A percentile compares a stretch with the other conserved stretches of the same genome.
These are phyloP conservation scores for Zaprionus ghesquierei DNA, from an alignment of 1,140 invertebrate species.

Conservation along the genomic window DNA sequence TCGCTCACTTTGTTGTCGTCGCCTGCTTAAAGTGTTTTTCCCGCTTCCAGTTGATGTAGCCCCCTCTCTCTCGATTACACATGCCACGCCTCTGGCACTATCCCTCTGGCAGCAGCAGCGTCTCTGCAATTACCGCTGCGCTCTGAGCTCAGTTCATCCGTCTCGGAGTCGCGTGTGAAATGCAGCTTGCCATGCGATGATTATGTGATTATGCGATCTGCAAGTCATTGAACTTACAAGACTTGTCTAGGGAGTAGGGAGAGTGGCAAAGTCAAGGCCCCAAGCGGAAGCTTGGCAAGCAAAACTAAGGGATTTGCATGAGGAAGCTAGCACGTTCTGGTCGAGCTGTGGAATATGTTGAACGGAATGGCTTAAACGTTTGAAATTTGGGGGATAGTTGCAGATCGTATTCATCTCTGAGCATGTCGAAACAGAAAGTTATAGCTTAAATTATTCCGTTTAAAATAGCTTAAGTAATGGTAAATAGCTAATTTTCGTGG, in stretches of 20 bases:
- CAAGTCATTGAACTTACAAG: slow-evolving; percentile 39
- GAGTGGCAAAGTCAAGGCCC: neutral
- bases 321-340: neutral
- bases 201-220: neutral
- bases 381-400: no score
- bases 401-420: no score
- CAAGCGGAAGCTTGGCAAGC: neutral
- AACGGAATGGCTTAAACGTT: no score
- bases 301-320: no score
- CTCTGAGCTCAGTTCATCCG: no score
- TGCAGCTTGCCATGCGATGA: slow-evolving; percentile 30
- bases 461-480: no score
- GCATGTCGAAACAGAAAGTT: no score
- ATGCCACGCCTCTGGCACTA: neutral
- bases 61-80: neutral
- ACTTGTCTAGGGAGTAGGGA: neutral
- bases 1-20: slow-evolving; percentile 19
- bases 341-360: no score
- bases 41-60: neutral
- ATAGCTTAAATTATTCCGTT: no score
- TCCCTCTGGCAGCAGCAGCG: neutral
- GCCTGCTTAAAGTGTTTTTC: slow-evolving; percentile 17
- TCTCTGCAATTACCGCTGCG: slow-evolving; percentile 8
- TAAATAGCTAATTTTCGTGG: no score
- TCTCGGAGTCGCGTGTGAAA: slow-evolving; percentile 38